Conservation (phyloP, 2,113 vertebrate species). For the Arenaria interpres region DNA sequence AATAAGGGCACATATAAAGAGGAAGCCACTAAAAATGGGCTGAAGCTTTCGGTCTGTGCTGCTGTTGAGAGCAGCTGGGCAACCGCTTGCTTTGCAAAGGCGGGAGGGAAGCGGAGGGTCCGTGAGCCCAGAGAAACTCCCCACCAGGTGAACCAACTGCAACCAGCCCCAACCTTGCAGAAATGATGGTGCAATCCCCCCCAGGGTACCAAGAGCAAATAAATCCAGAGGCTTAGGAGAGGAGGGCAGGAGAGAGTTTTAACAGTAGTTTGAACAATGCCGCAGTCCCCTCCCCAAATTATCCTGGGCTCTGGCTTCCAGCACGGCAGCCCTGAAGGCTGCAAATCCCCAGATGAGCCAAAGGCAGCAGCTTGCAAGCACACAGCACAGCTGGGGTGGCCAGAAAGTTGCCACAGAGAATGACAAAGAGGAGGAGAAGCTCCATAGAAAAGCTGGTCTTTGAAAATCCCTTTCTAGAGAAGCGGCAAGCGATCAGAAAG, state of each 20-base stretch:
- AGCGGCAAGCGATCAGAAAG: conserved; percentile 55
- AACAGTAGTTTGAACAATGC: neutral
- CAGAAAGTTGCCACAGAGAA: neutral
- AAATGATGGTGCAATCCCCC: accelerated
- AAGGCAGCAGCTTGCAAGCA: neutral
- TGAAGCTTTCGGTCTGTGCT: neutral
- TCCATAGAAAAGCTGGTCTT: neutral
- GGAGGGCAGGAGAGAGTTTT: neutral
- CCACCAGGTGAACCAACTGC: neutral
- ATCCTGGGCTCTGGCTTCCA: neutral
- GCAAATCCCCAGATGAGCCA: neutral
- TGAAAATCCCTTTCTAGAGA: neutral
- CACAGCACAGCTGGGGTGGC: neutral
- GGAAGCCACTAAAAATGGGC: neutral
- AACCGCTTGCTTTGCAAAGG: neutral
- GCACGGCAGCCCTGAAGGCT: neutral
- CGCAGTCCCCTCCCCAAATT: neutral
- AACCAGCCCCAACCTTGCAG: neutral
- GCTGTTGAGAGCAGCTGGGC: neutral
- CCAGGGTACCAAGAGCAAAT: neutral
- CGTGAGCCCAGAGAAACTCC: neutral
- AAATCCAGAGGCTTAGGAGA: neutral
- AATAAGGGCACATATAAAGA: neutral
- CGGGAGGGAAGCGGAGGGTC: neutral
- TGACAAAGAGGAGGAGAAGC: neutral